Conservation (phyloP, 1,140 invertebrate genomes). For the Trichonephila clavipes region DNA sequence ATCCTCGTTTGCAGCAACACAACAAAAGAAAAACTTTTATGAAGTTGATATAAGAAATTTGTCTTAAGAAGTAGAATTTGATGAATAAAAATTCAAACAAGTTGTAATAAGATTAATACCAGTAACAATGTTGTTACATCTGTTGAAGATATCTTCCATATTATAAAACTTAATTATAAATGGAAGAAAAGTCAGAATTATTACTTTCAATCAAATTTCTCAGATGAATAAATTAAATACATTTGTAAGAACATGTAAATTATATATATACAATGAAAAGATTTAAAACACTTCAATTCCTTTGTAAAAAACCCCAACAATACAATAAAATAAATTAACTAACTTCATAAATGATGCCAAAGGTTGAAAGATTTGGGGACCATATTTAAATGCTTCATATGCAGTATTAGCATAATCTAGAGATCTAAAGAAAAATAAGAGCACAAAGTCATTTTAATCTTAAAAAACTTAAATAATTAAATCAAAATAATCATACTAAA, state of each 20-base stretch:
- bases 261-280: not conserved
- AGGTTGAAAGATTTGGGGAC: constrained; percentile 84
- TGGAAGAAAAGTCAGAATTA: too few relatives aligned
- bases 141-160: too few relatives aligned
- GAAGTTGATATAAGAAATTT: too few relatives aligned
- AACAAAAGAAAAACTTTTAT: too few relatives aligned
- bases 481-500: too few relatives aligned
- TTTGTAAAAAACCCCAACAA: not conserved
- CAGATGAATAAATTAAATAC: not conserved
- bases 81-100: too few relatives aligned
- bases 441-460: too few relatives aligned
- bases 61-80: too few relatives aligned
- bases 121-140: too few relatives aligned
- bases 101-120: too few relatives aligned
- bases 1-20: not conserved
- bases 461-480: too few relatives aligned
- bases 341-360: constrained; percentile 86
- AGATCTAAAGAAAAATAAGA: constrained; percentile 80
- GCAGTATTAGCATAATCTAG: constrained; percentile 88
- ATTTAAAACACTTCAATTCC: not conserved
- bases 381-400: constrained; percentile 86
- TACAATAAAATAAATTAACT: not conserved
- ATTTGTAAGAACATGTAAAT: not conserved
- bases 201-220: not conserved
- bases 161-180: too few relatives aligned